Base-by-base conservation (phyloP, 2,113 vertebrate genomes). In the Hymenochirus boettgeri region DNA sequence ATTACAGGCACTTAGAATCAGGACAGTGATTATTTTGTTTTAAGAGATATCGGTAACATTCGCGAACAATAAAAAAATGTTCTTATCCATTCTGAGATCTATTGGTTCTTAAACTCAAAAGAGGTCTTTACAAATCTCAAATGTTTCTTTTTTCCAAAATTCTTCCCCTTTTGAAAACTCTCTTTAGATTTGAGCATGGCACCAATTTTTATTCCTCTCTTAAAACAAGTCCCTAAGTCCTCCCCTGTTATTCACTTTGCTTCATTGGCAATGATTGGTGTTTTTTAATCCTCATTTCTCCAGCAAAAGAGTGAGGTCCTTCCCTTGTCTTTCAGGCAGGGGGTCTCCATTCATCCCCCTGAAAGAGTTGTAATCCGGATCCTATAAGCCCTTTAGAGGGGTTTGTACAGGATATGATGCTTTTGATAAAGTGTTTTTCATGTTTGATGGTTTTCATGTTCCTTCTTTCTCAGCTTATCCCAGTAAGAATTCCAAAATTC, bases 341-440 rank as follows among this genome's bases (percentile, higher is more conserved):
- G 57, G 65, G 65, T 60, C 56, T 46, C 56, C 57, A 69, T 69
- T 69, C 65, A 69, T 69, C 56, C 24, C 65, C 48, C 56, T 69
- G 56, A 69, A 69, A 69, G 65, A 69, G 65, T 69, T 69, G 65
- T 69, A 69, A 69, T 69, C 65, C 65, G 65, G 56, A 69, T 69
- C 65, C 65, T 69, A 60, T 69, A 69, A 69, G 65, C 65, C 57
- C 65, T 69, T 69, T 69, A 69, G 56, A 69, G 65, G 65, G 65
- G 47, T 57, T 69, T 69, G 65, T 69, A 69, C 65, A 69, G 65
- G 65, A 69, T 69, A 69, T 69, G 65, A 69, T 69, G 65, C 65
- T 60, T 64, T 69, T 69, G 65, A 69, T 69, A 60, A 69, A 59
- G 57, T 69, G 65, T 56, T 69, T 69, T 69, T 69, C 65, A 60